phyloP scores from a whole-genome alignment of 1,140 invertebrate genomes.

The Drosophila azteca region DNA sequence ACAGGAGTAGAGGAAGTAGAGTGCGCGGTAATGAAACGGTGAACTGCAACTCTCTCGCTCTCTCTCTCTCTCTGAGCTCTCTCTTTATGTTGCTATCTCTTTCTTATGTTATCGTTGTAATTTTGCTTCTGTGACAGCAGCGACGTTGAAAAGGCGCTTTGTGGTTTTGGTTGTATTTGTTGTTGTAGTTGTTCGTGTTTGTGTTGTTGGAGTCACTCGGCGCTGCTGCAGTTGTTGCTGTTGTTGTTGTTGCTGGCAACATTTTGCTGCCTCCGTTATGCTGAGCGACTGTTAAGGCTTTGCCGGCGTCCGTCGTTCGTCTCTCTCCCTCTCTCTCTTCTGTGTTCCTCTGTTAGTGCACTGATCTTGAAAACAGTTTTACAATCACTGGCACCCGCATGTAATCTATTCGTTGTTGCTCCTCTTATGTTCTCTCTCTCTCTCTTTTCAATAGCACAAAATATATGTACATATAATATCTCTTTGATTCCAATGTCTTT shows the following conservation, averaged over 20 bases:
- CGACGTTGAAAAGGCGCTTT: conserved; percentile 51
- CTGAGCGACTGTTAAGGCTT: conserved; percentile 22
- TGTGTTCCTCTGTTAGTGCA: conserved; percentile 2
- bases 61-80: conserved; percentile 14
- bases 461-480: not conserved
- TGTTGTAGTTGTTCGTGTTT: conserved; percentile 24
- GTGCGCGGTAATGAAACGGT: not conserved
- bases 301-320: not conserved
- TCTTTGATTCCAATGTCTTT: conserved; percentile 14
- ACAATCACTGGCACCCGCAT: conserved; percentile 28
- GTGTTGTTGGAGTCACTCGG: conserved; percentile 7
- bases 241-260: conserved; percentile 36
- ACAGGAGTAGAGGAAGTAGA: not conserved
- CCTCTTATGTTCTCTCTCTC: conserved; percentile 15
- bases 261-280: conserved; percentile 42
- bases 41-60: conserved; percentile 1
- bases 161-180: conserved; percentile 41
- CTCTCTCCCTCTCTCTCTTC: not conserved
- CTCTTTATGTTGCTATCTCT: conserved; percentile 20
- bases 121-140: conserved; percentile 46
- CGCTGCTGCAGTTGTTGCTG: conserved; percentile 9
- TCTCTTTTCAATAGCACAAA: conserved; percentile 15
- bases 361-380: conserved; percentile 33
- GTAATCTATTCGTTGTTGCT: conserved; percentile 18
- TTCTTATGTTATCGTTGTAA: conserved; percentile 65